Evolutionary conservation across 2,797 vertebrate species (phyloP).

Genomic region (Mastacembelus armatus): DNA sequence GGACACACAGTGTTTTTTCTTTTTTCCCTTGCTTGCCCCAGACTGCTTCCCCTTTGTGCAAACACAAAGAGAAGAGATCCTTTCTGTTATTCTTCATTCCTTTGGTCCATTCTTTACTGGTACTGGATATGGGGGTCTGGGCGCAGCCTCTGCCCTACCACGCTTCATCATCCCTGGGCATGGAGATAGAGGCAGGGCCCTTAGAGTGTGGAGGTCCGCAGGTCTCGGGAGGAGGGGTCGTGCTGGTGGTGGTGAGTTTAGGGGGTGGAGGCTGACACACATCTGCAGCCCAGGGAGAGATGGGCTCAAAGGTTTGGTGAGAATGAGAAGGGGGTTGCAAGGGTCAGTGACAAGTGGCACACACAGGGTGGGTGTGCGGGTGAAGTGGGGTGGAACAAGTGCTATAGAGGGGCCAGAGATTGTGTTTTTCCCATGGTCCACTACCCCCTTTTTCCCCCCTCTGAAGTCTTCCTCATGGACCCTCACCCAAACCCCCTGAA

Average conservation of each 20-base stretch:
- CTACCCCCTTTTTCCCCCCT: conserved; percentile 52
- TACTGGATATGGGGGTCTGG: conserved; percentile 35
- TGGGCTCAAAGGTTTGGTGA: conserved; percentile 76
- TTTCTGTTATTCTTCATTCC: conserved; percentile 62
- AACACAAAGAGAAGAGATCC: conserved; percentile 54
- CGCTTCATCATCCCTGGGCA: conserved; percentile 42
- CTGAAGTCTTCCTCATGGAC: conserved; percentile 52
- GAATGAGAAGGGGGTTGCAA: conserved; percentile 72
- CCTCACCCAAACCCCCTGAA: conserved; percentile 40
- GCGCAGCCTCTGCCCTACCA: conserved; percentile 57
- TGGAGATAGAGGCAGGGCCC: conserved; percentile 36
- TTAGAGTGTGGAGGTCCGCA: conserved; percentile 41
- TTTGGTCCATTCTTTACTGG: conserved; percentile 24
- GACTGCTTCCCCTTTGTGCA: conserved; percentile 32
- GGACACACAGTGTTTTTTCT: conserved; percentile 11
- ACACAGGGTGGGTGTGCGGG: conserved; percentile 71
- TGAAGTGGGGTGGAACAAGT: conserved; percentile 87
- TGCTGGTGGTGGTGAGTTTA: not conserved
- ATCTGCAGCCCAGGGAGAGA: conserved; percentile 62
- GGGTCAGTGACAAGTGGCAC: conserved; percentile 88
- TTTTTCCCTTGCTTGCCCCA: conserved; percentile 7
- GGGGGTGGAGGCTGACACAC: conserved; percentile 50
- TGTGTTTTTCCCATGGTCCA: conserved; percentile 88
- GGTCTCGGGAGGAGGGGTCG: conserved; percentile 16
- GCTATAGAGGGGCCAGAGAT: conserved; percentile 78